Evolutionary conservation across 2,888 invertebrate species (phyloP).

Genomic region (Cosmopolites sordidus): DNA sequence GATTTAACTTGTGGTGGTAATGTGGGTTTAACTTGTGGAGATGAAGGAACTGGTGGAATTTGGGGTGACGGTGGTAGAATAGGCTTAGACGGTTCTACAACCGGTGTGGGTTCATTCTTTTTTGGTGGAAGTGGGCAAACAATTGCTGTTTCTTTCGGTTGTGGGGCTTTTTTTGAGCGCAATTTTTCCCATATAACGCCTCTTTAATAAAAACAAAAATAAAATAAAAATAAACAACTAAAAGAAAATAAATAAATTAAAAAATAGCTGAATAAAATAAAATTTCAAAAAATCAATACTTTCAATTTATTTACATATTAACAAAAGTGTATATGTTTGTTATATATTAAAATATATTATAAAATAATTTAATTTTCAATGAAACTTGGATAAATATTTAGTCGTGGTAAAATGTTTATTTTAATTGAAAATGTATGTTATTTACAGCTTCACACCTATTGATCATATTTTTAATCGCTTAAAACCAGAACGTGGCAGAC

Average conservation of each 20-base stretch:
- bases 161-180: slow-evolving; percentile 28
- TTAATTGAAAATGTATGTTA: too few species aligned
- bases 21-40: slow-evolving; percentile 12
- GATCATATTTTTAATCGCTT: too few species aligned
- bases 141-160: slow-evolving; percentile 30
- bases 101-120: slow-evolving; percentile 27
- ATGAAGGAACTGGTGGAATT: slow-evolving; percentile 10
- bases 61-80: slow-evolving; percentile 14
- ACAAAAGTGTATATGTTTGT: too few species aligned
- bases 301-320: too few species aligned
- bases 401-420: too few species aligned
- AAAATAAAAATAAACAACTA: slow-evolving; percentile 31
- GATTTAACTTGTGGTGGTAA: neutral
- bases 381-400: too few species aligned
- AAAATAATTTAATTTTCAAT: too few species aligned
- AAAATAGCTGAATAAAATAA: too few species aligned
- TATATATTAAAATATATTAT: too few species aligned
- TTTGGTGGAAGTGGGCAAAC: slow-evolving; percentile 31
- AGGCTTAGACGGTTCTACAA: slow-evolving; percentile 30
- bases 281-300: too few species aligned
- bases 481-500: too few species aligned
- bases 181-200: slow-evolving; percentile 36
- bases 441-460: too few species aligned
- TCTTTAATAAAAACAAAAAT: slow-evolving; percentile 39
- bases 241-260: slow-evolving; percentile 17